A percentile compares a stretch with the other conserved stretches of the same genome.
phyloP scores from a whole-genome alignment of 2,888 invertebrate species.

The Chromoteleia sp. region DNA sequence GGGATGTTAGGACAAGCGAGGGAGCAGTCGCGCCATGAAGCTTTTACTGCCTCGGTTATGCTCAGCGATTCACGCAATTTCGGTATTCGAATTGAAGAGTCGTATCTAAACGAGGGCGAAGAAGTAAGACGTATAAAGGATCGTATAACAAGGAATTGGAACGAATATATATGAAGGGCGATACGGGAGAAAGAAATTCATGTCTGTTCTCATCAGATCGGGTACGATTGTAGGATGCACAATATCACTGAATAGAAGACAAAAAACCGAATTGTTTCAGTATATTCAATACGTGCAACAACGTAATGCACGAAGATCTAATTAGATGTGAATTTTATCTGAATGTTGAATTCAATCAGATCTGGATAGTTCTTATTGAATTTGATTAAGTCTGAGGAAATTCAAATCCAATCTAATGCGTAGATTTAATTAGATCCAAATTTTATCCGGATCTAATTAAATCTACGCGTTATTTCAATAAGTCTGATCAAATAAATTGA shows the following conservation, averaged over 20 bases:
- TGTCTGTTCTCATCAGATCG: neutral
- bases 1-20: constrained; percentile 35
- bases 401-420: neutral
- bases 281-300: neutral
- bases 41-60: constrained; percentile 76
- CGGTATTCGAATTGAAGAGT: constrained; percentile 77
- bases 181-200: constrained; percentile 7
- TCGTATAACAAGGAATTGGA: neutral
- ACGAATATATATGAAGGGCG: neutral
- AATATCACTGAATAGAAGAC: constrained; percentile 2
- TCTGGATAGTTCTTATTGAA: neutral
- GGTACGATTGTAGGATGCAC: neutral
- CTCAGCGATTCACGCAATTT: constrained; percentile 73
- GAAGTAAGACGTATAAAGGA: constrained; percentile 63
- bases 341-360: constrained; percentile 1
- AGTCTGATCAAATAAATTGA: too few species aligned
- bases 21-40: constrained; percentile 72
- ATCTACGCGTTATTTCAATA: too few species aligned
- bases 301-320: constrained; percentile 1
- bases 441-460: too few species aligned
- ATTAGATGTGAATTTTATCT: neutral
- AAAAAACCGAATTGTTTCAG: constrained; percentile 8
- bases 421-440: neutral
- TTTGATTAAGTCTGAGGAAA: neutral
- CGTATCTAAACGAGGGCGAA: constrained; percentile 77